Percentiles rank a stretch among this genome's conserved stretches.
These are phyloP conservation scores for Stenoptilia bipunctidactyla DNA, from an alignment of 2,888 invertebrate species.

Conservation along the genomic window DNA sequence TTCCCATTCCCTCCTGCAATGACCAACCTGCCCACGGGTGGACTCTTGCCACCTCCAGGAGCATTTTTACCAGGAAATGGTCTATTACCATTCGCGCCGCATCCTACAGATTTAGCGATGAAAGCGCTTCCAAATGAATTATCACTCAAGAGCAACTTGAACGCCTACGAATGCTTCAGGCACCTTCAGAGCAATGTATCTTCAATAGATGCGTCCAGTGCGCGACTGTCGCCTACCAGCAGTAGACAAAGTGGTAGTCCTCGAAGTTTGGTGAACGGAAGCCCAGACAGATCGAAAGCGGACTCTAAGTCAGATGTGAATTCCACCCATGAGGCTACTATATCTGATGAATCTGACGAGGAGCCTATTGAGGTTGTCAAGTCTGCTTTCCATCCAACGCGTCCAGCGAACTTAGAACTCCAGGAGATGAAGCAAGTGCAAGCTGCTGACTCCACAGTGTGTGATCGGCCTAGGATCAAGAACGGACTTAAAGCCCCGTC, in stretches of 20 bases:
- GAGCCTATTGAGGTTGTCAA: slow-evolving; percentile 82
- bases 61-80: slow-evolving; percentile 68
- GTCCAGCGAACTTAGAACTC: slow-evolving; percentile 69
- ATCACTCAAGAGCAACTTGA: slow-evolving; percentile 66
- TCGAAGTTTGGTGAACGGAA: slow-evolving; percentile 45
- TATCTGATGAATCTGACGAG: slow-evolving; percentile 76
- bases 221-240: slow-evolving; percentile 67
- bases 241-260: slow-evolving; percentile 70
- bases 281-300: slow-evolving; percentile 62
- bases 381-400: slow-evolving; percentile 79
- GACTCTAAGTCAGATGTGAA: slow-evolving; percentile 74
- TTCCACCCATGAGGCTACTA: slow-evolving; percentile 73
- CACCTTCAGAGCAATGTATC: slow-evolving; percentile 57
- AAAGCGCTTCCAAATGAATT: slow-evolving; percentile 60
- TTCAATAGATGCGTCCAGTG: slow-evolving; percentile 57
- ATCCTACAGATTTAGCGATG: slow-evolving; percentile 62
- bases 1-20: slow-evolving; percentile 59
- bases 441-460: slow-evolving; percentile 73
- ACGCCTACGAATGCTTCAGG: slow-evolving; percentile 69
- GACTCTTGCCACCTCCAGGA: slow-evolving; percentile 70
- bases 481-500: slow-evolving; percentile 75
- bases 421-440: slow-evolving; percentile 67
- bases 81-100: slow-evolving; percentile 65
- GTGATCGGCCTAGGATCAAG: slow-evolving; percentile 50
- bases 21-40: slow-evolving; percentile 51